Evolutionary conservation across 2,888 invertebrate genomes (phyloP), one percentile per base, ranked within the genome.

Genomic region (Orchesella flavescens): DNA sequence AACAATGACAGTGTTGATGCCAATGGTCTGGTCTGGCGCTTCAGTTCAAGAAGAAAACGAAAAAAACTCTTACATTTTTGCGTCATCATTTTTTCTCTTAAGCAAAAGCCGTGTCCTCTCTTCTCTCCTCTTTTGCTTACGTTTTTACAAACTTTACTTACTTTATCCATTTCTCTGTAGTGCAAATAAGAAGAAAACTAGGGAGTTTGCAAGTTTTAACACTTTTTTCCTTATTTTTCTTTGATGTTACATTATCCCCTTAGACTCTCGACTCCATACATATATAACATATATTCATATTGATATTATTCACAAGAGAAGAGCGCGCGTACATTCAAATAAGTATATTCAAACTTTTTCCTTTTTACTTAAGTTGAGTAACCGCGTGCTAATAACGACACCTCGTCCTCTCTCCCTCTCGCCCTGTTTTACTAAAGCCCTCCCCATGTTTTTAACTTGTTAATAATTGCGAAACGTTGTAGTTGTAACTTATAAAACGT

Each of bases 401-500:
- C 76, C 76, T 77, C 65, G 75, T 66, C 65, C 61, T 46, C 43
- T 68, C 76, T 77, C 65, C 65, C 55, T 65, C 61, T 46, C 43
- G 44, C 13, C 68, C 34, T 74, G 34, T 65, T 65, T 65, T 34
- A 12, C 66, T 1, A 15, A 12, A 12, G 21, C 10, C 1, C 10
- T 15, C 21, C 21, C 7, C 46, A 34, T 53, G 49, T 1, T 59
- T 76, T 78, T 63, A 71, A 72, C 63, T 15, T 72, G 34, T 65
- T 78, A 71, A 71, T 78, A 78, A 78, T 78, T 78, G 78, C 78
- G 71, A 78, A 78, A 78, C 71, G 78, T 78, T 78, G 69, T 69
- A n/a, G n/a, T n/a, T n/a, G n/a, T n/a, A n/a, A n/a, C n/a, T n/a
- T n/a, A n/a, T n/a, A n/a, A n/a, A n/a, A n/a, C n/a, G n/a, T n/a